These are phyloP conservation scores for Poeciliopsis prolifica DNA, from an alignment of 2,113 vertebrate species.

Conservation along the genomic window DNA sequence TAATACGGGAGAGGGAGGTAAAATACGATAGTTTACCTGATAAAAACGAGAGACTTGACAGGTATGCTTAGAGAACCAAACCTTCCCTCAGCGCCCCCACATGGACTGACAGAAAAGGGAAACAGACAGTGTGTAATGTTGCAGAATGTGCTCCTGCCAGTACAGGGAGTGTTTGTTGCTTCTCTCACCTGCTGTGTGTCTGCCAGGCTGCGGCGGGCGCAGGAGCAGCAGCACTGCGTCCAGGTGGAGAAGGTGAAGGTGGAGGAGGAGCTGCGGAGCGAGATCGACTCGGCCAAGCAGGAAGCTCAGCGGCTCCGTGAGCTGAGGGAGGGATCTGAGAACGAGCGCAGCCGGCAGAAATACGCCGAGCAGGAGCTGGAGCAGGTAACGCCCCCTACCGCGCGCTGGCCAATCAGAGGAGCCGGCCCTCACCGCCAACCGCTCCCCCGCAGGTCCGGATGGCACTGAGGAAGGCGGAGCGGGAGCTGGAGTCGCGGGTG, in stretches of 20 bases:
- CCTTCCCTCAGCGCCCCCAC: neutral
- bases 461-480: constrained; percentile 90
- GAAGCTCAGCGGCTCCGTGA: constrained; percentile 88
- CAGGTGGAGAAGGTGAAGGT: constrained; percentile 93
- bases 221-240: constrained; percentile 91
- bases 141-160: too few species aligned
- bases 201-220: constrained; percentile 90
- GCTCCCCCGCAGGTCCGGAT: constrained; percentile 83
- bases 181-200: neutral
- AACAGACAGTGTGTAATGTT: too few species aligned
- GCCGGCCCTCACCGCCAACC: neutral
- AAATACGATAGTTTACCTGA: too few species aligned
- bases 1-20: too few species aligned
- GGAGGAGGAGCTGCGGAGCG: constrained; percentile 89
- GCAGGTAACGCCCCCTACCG: constrained; percentile 78
- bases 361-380: constrained; percentile 94
- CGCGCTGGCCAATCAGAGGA: neutral
- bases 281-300: constrained; percentile 90
- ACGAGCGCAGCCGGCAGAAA: constrained; percentile 89
- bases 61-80: too few species aligned
- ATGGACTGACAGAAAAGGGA: neutral
- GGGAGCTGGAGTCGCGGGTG: constrained; percentile 88
- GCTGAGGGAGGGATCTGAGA: constrained; percentile 88
- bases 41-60: too few species aligned
- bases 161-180: neutral